Conservation (phyloP, 2,797 vertebrate species). For the Botia almorhae region DNA sequence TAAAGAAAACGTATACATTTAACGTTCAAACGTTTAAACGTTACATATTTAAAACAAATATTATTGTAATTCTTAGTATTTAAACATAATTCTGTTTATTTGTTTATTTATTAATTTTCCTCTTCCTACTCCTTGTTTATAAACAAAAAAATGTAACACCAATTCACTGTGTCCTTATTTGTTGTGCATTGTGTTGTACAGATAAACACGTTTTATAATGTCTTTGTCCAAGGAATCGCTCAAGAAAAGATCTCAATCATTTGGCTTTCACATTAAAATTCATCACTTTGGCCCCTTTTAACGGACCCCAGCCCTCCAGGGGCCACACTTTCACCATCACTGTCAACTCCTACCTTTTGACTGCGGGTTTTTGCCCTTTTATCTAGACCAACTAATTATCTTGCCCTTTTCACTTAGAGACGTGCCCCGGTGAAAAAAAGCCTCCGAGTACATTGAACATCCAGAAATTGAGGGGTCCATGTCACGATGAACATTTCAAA, state of each 20-base stretch:
- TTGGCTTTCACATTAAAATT: conserved; percentile 90
- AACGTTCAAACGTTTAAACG: too few species aligned
- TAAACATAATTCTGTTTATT: background rate
- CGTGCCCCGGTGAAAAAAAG: conserved; percentile 85
- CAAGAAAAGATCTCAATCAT: conserved; percentile 74
- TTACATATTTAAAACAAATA: too few species aligned
- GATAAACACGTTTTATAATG: conserved; percentile 68
- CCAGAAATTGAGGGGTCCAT: conserved; percentile 92
- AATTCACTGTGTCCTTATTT: background rate
- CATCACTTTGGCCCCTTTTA: conserved; percentile 81
- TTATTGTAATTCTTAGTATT: too few species aligned
- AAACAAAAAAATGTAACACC: background rate
- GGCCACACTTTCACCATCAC: conserved; percentile 95
- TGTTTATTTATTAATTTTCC: background rate
- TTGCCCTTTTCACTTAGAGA: conserved; percentile 99
- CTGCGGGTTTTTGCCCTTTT: conserved; percentile 99
- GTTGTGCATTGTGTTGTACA: conserved; percentile 49
- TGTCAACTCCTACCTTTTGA: conserved; percentile 96
- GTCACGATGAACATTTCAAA: conserved; percentile 94
- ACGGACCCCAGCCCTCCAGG: conserved; percentile 84
- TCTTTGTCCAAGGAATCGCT: conserved; percentile 79
- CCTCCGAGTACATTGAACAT: conserved; percentile 77
- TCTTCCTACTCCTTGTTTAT: background rate
- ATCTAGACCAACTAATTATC: conserved; percentile 99
- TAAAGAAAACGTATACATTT: too few species aligned